Conservation (phyloP, 2,888 invertebrate species). For the Melieria crassipennis region DNA sequence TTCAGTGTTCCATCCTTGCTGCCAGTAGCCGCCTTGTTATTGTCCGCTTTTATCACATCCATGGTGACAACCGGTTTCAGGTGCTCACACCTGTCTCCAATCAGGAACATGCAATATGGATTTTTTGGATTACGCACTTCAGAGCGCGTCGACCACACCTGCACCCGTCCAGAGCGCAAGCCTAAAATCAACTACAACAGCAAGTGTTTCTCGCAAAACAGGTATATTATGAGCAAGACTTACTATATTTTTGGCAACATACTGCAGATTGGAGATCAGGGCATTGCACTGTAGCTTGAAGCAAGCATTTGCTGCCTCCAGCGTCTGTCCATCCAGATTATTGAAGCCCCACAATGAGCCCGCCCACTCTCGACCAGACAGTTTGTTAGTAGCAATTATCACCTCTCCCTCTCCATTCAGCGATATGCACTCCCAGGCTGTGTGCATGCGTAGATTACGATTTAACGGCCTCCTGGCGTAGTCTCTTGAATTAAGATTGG, state of each 20-base stretch:
- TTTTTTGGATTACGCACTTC: constrained; percentile 49
- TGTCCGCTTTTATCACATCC: constrained; percentile 50
- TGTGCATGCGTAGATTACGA: constrained; percentile 53
- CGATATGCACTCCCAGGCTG: constrained; percentile 59
- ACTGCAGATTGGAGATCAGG: constrained; percentile 57
- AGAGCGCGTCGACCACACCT: constrained; percentile 63
- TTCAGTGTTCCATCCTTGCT: constrained; percentile 58
- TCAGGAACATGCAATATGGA: constrained; percentile 58
- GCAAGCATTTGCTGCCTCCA: constrained; percentile 47
- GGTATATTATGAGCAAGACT: constrained; percentile 25
- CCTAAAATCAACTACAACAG: constrained; percentile 53
- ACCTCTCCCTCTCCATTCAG: constrained; percentile 51
- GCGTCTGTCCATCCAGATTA: constrained; percentile 43
- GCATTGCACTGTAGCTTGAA: constrained; percentile 55
- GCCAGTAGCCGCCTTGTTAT: constrained; percentile 54
- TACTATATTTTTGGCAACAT: constrained; percentile 55
- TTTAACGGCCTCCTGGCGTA: constrained; percentile 58
- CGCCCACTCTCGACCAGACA: constrained; percentile 59
- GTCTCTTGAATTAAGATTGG: constrained; percentile 63
- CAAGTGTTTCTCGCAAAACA: background rate
- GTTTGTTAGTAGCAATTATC: constrained; percentile 57
- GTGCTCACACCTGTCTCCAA: constrained; percentile 58
- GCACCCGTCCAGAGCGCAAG: constrained; percentile 55
- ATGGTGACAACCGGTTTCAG: constrained; percentile 57
- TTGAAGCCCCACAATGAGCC: constrained; percentile 60